Conservation (phyloP, 2,797 vertebrate species). For the Natrix natrix region DNA sequence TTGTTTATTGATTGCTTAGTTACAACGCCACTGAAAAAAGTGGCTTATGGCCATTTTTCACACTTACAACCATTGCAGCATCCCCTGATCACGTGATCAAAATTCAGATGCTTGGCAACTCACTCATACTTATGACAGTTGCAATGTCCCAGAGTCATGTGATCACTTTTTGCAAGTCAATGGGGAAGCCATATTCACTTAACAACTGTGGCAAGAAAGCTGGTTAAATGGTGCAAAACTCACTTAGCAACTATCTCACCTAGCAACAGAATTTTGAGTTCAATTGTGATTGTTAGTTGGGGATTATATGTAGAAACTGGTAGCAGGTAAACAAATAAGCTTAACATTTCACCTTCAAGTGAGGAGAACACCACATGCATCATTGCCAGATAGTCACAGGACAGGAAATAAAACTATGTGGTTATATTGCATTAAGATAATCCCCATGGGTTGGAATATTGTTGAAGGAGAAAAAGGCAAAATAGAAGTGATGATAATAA, state of each 20-base stretch:
- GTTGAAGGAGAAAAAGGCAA: neutral
- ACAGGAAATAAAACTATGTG: neutral
- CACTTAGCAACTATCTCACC: neutral
- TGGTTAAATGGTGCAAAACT: neutral
- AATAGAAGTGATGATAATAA: neutral
- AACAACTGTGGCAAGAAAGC: neutral
- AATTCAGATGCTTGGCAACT: neutral
- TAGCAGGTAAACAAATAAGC: neutral
- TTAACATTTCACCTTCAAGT: neutral
- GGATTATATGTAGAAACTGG: neutral
- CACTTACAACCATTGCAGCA: neutral
- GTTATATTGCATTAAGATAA: neutral
- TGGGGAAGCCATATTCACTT: neutral
- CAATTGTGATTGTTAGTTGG: neutral
- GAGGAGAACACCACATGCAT: neutral
- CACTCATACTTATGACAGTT: neutral
- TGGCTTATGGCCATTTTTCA: neutral
- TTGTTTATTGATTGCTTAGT: neutral
- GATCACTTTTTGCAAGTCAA: neutral
- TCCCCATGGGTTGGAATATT: neutral
- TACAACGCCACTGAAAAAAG: neutral
- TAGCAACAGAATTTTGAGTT: neutral
- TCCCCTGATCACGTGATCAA: neutral
- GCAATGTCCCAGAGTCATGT: neutral
- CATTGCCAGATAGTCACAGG: neutral